Conservation (phyloP, 2,888 invertebrate genomes). For the Drosophila sordidula region DNA sequence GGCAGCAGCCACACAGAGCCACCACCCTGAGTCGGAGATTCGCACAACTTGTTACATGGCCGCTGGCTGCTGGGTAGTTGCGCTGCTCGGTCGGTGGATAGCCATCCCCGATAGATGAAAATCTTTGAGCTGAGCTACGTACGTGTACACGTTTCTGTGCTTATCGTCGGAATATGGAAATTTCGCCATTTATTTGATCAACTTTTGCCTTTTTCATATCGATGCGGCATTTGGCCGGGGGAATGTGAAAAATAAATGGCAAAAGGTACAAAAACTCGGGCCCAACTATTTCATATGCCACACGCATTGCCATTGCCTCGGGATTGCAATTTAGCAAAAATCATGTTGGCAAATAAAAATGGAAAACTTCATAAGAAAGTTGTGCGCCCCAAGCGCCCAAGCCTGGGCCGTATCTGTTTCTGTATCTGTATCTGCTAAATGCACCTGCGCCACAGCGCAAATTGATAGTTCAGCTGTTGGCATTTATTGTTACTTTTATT, state of each 20-base stretch:
- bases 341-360: constrained; percentile 76
- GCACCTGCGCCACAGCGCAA: constrained; percentile 69
- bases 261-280: constrained; percentile 64
- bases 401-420: constrained; percentile 6
- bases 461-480: constrained; percentile 60
- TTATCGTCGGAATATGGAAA: constrained; percentile 80
- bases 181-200: constrained; percentile 79
- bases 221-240: constrained; percentile 26
- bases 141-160: constrained; percentile 61
- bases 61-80: constrained; percentile 9
- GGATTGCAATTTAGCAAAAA: constrained; percentile 73
- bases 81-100: constrained; percentile 13
- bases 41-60: constrained; percentile 71
- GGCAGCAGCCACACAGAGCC: constrained; percentile 12
- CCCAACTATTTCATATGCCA: constrained; percentile 77
- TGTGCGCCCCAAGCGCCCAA: constrained; percentile 10
- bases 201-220: constrained; percentile 78
- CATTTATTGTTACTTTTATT: constrained; percentile 53
- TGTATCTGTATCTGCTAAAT: constrained; percentile 32
- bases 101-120: constrained; percentile 69
- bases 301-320: constrained; percentile 50
- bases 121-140: constrained; percentile 57
- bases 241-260: constrained; percentile 66
- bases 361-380: constrained; percentile 42
- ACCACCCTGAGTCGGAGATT: constrained; percentile 47